Percentiles rank a stretch among this genome's conserved stretches.
These are phyloP conservation scores for Capricornis sumatraensis DNA, from an alignment of 2,113 vertebrate species.

Conservation along the genomic window DNA sequence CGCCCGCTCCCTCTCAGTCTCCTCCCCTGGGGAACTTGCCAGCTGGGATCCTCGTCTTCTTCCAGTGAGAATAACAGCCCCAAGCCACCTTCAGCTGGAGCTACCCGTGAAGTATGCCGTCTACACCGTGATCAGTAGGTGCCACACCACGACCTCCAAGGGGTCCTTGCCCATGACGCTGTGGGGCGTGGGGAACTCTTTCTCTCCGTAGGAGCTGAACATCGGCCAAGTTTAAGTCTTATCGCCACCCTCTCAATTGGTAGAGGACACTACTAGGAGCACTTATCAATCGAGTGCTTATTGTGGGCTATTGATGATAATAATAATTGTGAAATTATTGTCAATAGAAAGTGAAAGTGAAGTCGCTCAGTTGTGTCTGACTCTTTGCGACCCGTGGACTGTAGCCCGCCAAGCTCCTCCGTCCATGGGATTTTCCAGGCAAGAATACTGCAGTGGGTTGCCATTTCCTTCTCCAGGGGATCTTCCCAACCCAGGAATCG, in stretches of 20 bases:
- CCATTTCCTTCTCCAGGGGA: too few relatives aligned
- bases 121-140: constrained; percentile 58
- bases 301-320: neutral
- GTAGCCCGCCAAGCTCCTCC: too few relatives aligned
- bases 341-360: neutral
- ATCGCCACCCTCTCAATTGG: neutral
- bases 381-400: too few relatives aligned
- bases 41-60: neutral
- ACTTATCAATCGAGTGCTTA: neutral
- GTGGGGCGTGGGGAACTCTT: neutral
- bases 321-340: neutral
- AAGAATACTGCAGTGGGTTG: too few relatives aligned
- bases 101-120: constrained; percentile 2
- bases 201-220: too few relatives aligned
- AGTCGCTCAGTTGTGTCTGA: too few relatives aligned
- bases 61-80: constrained; percentile 49
- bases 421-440: too few relatives aligned
- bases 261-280: neutral
- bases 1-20: accelerated
- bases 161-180: neutral
- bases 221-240: neutral
- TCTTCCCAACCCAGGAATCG: too few relatives aligned
- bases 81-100: neutral
- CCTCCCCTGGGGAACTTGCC: neutral
- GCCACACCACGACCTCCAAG: neutral